Evolutionary conservation across 2,888 invertebrate genomes (phyloP).

Genomic region (Noctua janthe): DNA sequence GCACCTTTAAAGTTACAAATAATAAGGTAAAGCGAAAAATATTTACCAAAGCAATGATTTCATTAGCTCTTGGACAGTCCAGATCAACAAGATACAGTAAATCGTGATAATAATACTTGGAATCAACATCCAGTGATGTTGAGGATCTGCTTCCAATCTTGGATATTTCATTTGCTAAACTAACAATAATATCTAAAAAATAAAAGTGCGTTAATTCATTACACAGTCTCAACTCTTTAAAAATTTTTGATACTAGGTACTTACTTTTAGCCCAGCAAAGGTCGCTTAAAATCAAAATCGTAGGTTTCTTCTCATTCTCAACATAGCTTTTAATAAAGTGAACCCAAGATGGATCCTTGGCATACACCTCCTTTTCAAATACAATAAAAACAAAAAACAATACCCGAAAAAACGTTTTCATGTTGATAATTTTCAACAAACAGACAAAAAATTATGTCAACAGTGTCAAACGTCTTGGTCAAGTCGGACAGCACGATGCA

Average conservation of each 20-base stretch:
- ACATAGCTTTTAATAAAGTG: slow-evolving; percentile 76
- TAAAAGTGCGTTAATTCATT: too few relatives aligned
- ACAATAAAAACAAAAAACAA: slow-evolving; percentile 44
- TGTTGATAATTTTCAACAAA: slow-evolving; percentile 1
- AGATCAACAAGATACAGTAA: slow-evolving; percentile 78
- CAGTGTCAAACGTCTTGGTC: slow-evolving; percentile 37
- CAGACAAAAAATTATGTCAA: slow-evolving; percentile 29
- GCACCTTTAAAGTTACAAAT: background rate
- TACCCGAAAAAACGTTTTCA: slow-evolving; percentile 35
- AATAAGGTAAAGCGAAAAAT: background rate
- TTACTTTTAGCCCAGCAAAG: slow-evolving; percentile 79
- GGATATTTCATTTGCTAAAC: slow-evolving; percentile 70
- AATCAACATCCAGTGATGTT: slow-evolving; percentile 47
- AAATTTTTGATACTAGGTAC: slow-evolving; percentile 46
- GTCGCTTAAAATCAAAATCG: slow-evolving; percentile 69
- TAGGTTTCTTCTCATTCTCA: slow-evolving; percentile 78
- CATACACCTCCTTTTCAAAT: slow-evolving; percentile 43
- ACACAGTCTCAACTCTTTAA: too few relatives aligned
- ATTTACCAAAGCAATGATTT: slow-evolving; percentile 71
- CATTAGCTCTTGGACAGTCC: slow-evolving; percentile 72
- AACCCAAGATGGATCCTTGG: slow-evolving; percentile 62
- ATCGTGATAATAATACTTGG: slow-evolving; percentile 71
- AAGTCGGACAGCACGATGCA: background rate
- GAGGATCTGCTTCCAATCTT: slow-evolving; percentile 71
- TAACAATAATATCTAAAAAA: slow-evolving; percentile 68